These are phyloP conservation scores for Prenolepis imparis DNA, from an alignment of 2,888 invertebrate species.

Conservation along the genomic window DNA sequence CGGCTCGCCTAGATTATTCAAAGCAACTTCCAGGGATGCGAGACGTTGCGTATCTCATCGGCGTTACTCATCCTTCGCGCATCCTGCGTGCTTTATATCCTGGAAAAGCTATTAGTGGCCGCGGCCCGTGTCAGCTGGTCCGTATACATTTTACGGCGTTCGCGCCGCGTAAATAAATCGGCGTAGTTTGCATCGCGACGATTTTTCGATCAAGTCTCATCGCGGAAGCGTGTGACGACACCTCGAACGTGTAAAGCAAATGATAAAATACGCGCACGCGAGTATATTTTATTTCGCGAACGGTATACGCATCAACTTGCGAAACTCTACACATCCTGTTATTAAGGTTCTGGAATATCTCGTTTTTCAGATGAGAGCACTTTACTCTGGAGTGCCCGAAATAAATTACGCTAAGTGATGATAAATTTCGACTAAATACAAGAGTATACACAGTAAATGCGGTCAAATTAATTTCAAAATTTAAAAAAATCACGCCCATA, in stretches of 20 bases:
- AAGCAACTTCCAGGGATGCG: slow-evolving; percentile 68
- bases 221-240: neutral
- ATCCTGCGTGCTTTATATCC: slow-evolving; percentile 70
- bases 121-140: slow-evolving; percentile 63
- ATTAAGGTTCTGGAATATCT: neutral
- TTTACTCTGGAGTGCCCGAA: neutral
- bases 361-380: neutral
- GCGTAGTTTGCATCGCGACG: slow-evolving; percentile 29
- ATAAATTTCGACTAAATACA: slow-evolving; percentile 19
- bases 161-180: slow-evolving; percentile 36
- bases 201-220: slow-evolving; percentile 19
- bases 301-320: slow-evolving; percentile 3
- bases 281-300: neutral
- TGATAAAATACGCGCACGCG: neutral
- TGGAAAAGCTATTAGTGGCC: slow-evolving; percentile 73
- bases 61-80: slow-evolving; percentile 70
- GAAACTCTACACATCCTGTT: neutral
- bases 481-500: neutral
- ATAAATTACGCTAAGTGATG: neutral
- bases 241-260: neutral
- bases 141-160: slow-evolving; percentile 67
- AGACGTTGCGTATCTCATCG: slow-evolving; percentile 59
- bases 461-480: neutral
- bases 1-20: slow-evolving; percentile 72
- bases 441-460: neutral